Evolutionary conservation across 2,113 vertebrate species (phyloP).

Genomic region (Toxotes chatareus): DNA sequence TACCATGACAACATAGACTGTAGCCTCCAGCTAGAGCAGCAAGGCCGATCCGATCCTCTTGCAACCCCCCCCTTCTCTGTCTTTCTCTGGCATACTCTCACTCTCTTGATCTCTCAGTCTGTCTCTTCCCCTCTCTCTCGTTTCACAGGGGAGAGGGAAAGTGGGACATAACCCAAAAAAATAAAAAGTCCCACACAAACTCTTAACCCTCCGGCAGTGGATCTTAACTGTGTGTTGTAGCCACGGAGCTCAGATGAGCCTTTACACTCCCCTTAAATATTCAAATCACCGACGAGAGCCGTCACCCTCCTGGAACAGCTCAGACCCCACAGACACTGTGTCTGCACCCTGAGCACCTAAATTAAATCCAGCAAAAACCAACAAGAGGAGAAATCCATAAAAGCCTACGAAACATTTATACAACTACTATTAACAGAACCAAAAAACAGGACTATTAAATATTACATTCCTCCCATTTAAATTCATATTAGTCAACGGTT

Average conservation of each 20-base stretch:
- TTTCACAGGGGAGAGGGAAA: conserved; percentile 60
- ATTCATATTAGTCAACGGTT: too few relatives aligned
- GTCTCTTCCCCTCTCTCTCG: conserved; percentile 46
- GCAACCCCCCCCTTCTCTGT: conserved; percentile 12
- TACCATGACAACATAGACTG: conserved; percentile 83
- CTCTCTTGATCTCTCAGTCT: conserved; percentile 55
- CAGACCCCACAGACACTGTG: too few relatives aligned
- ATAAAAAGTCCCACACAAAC: conserved; percentile 29
- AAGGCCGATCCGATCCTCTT: conserved; percentile 56
- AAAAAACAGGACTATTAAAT: too few relatives aligned
- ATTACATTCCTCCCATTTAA: too few relatives aligned
- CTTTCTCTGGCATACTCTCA: conserved; percentile 32
- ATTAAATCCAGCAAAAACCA: too few relatives aligned
- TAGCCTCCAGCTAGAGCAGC: conserved; percentile 78
- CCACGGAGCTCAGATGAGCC: neutral
- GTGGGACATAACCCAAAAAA: conserved; percentile 65
- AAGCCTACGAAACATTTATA: too few relatives aligned
- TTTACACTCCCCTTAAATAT: neutral
- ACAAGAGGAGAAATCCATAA: too few relatives aligned
- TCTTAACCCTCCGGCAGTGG: conserved; percentile 26
- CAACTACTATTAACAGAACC: too few relatives aligned
- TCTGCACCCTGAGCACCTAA: too few relatives aligned
- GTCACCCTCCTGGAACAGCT: too few relatives aligned
- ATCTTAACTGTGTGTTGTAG: neutral
- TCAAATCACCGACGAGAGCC: neutral